These are phyloP conservation scores for Luehdorfia chinensis DNA, from an alignment of 1,140 invertebrate species.

Conservation along the genomic window DNA sequence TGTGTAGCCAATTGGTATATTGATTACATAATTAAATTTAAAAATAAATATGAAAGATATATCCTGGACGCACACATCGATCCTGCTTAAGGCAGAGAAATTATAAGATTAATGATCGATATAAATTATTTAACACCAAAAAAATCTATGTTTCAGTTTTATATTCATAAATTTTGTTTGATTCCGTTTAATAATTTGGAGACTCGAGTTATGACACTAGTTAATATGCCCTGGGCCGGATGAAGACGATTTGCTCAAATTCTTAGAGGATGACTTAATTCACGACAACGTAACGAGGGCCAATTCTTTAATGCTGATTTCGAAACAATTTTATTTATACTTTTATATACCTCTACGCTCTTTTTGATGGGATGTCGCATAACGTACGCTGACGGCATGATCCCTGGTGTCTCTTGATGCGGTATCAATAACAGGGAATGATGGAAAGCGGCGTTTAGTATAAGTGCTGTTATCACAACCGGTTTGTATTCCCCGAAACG, in stretches of 20 bases:
- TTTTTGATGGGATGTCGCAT: constrained; percentile 82
- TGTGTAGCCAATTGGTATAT: no score
- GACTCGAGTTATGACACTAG: constrained; percentile 66
- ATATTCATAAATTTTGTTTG: constrained; percentile 53
- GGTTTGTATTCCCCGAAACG: constrained; percentile 89
- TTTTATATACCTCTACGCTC: constrained; percentile 79
- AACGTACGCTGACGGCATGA: constrained; percentile 83
- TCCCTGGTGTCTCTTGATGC: constrained; percentile 84
- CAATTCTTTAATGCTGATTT: constrained; percentile 37
- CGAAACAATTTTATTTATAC: constrained; percentile 30
- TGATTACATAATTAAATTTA: no score
- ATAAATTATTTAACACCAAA: no score
- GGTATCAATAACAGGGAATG: constrained; percentile 85
- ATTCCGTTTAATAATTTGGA: constrained; percentile 60
- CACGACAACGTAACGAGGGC: constrained; percentile 45
- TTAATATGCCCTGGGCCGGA: constrained; percentile 73
- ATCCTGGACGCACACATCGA: no score
- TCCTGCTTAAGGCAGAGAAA: no score
- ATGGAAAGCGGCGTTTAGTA: constrained; percentile 85
- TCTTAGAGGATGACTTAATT: constrained; percentile 66
- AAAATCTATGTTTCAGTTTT: constrained; percentile 21
- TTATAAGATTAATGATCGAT: no score
- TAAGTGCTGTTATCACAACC: constrained; percentile 84
- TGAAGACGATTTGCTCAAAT: constrained; percentile 76
- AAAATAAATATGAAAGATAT: no score